Evolutionary conservation across 2,888 invertebrate genomes (phyloP), one percentile per base, ranked within the genome.

Genomic region (Lomographa bimaculata): DNA sequence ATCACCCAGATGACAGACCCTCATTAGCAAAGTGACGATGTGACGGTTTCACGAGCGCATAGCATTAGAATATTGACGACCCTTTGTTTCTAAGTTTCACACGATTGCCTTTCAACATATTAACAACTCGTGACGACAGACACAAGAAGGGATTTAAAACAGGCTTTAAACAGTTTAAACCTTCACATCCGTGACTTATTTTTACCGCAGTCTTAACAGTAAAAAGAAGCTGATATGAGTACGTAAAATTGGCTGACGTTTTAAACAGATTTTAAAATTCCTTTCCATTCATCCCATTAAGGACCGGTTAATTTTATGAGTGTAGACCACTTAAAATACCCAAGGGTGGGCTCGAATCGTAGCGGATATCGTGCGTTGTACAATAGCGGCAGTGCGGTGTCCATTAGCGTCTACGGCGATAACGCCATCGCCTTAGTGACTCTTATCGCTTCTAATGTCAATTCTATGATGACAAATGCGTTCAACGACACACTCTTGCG

Each of bases 11-110:
- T 74, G 86, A 86, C 82, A 79, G 76, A 79, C 68, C 66, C 75
- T 80, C 78, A 87, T 87, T 86, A 86, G 70, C 57, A 60, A 64
- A 62, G 82, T 83, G 85, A 81, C 73, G 81, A 84, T 71, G 70
- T 74, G 82, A 83, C 77, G 73, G 71, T 65, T 72, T 69, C 70
- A 68, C 70, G 65, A 75, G 63, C 63, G 57, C 61, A 51, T 71
- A 71, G 60, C 54, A 75, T 64, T 62, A 71, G 79, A 71, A 71
- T 65, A 66, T 28, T 46, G 64, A 71, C 56, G 55, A 63, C 56
- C 62, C 64, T 63, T 59, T 57, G 64, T 73, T 65, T 62, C 63
- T 46, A 55, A 61, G 57, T 60, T 78, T 84, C 81, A 74, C 82
- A 84, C 80, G 79, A 68, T 62, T 62, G 53, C 55, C 70, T 73